phyloP scores from a whole-genome alignment of 64 coral and sea anemone species.

The Dendronephthya gigantea region DNA sequence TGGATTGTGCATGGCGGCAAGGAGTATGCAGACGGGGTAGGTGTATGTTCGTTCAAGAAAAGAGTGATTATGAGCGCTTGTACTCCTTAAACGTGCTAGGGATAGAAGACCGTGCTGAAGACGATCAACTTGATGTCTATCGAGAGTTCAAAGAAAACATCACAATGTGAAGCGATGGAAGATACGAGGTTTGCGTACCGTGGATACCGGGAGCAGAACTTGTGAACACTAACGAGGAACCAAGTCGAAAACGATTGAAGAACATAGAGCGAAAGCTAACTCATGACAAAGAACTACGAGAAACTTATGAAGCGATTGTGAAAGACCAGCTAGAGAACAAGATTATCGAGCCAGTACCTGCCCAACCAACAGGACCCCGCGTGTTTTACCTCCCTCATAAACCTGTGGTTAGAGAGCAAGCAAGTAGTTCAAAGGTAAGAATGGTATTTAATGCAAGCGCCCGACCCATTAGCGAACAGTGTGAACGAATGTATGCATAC shows the following conservation, averaged over 20 bases:
- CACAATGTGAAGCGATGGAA: constrained; percentile 4
- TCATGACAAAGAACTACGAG: constrained; percentile 8
- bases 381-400: constrained; percentile 36
- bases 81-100: constrained; percentile 30
- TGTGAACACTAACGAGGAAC: constrained; percentile 42
- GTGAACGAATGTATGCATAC: constrained; percentile 46
- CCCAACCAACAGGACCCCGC: background rate
- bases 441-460: constrained; percentile 42
- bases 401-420: constrained; percentile 20
- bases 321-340: constrained; percentile 29
- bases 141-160: constrained; percentile 45
- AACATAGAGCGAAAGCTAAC: constrained; percentile 36
- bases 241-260: constrained; percentile 30
- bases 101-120: constrained; percentile 28
- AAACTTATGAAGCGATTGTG: constrained; percentile 38
- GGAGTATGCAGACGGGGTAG: constrained; percentile 19
- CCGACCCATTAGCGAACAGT: constrained; percentile 25
- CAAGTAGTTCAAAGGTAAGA: constrained; percentile 38
- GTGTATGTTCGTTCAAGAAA: constrained; percentile 22
- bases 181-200: constrained; percentile 47
- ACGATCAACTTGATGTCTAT: constrained; percentile 30
- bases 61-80: constrained; percentile 18
- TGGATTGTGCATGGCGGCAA: constrained; percentile 38
- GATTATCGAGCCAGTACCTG: constrained; percentile 27
- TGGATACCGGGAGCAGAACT: constrained; percentile 49